Percentiles rank a stretch among this genome's conserved stretches.
Conservation (phyloP, 2,113 vertebrate genomes). For the Menidia beryllina region DNA sequence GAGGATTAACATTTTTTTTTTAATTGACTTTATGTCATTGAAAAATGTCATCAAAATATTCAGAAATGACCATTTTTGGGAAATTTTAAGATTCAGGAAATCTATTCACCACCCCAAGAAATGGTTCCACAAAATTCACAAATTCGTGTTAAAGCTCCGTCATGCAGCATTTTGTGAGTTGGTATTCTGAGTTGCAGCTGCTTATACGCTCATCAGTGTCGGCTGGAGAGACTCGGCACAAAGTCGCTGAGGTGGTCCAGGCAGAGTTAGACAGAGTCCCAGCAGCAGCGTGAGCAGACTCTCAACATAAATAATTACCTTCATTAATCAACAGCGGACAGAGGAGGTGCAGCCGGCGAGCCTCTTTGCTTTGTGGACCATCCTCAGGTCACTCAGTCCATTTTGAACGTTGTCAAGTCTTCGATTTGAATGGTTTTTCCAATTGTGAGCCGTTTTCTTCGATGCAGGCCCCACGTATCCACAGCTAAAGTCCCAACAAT, state of each 20-base stretch:
- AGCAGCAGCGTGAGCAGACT: conserved; percentile 38
- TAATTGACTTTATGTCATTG: too few relatives aligned
- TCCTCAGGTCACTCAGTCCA: conserved; percentile 23
- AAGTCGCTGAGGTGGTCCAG: conserved; percentile 1
- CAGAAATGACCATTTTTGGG: too few relatives aligned
- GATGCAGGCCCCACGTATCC: background rate
- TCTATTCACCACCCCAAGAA: too few relatives aligned
- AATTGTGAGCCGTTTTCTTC: background rate
- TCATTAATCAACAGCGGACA: conserved; percentile 61
- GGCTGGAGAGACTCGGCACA: conserved; percentile 6
- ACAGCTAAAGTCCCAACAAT: background rate
- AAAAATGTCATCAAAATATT: too few relatives aligned
- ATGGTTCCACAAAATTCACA: too few relatives aligned
- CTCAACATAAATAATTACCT: conserved; percentile 55
- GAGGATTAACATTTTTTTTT: too few relatives aligned
- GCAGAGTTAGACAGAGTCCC: conserved; percentile 1
- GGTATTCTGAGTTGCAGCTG: background rate
- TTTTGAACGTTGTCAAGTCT: conserved; percentile 23
- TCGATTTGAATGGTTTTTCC: conserved; percentile 2
- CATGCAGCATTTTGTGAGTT: too few relatives aligned
- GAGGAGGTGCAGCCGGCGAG: conserved; percentile 31
- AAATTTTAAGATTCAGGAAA: too few relatives aligned
- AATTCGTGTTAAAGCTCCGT: too few relatives aligned
- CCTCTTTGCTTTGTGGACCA: conserved; percentile 19
- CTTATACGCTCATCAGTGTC: background rate